Base-by-base conservation (phyloP, 2,113 vertebrate species). In the Anarrhichthys ocellatus region DNA sequence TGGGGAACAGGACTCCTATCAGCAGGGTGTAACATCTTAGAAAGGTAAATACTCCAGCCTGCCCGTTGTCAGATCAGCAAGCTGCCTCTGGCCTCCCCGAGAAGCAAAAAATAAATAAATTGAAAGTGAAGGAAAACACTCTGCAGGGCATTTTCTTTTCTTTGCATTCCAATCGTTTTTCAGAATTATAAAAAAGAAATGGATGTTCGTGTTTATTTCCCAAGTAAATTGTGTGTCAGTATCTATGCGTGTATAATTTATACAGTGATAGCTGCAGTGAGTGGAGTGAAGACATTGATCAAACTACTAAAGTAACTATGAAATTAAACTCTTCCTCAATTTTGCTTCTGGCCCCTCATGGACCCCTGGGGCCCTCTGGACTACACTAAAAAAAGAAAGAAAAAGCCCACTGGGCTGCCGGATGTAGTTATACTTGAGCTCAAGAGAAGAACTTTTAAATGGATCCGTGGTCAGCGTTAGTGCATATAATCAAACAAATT, bases 401-500 rank as follows among this genome's bases (percentile, higher is more conserved):
- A 50, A 50, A 50, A 18, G 4, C 10, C 78, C 62, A 64, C 38
- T 38, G 22, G 29, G 17, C 63, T 22, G 27, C 46, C 42, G 22
- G 0, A 4, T 36, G 29, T 27, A 56, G 38, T 67, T 65, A 36
- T n/a, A 17, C 14, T 56, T 54, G 32, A 56, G 20, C 54, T 67
- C 76, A 34, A 17, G 76, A 81, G 73, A 65, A 40, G 22, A 56
- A 63, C 52, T 52, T 80, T 76, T 44, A 24, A 87, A 83, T 71
- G 54, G 65, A 78, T 74, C 80, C 58, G 64, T 40, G 36, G 29
- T 40, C 69, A 48, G 79, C 27, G 32, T 48, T 11, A 61, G 76
- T 54, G 68, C 81, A 66, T 78, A 82, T 75, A 93, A 90, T 90
- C 78, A 54, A 29, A 29, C 50, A 73, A 77, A 88, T 34, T 84